Evolutionary conservation across 2,797 vertebrate genomes (phyloP), one percentile per base, ranked within the genome.

Genomic region (Tragelaphus eurycerus): DNA sequence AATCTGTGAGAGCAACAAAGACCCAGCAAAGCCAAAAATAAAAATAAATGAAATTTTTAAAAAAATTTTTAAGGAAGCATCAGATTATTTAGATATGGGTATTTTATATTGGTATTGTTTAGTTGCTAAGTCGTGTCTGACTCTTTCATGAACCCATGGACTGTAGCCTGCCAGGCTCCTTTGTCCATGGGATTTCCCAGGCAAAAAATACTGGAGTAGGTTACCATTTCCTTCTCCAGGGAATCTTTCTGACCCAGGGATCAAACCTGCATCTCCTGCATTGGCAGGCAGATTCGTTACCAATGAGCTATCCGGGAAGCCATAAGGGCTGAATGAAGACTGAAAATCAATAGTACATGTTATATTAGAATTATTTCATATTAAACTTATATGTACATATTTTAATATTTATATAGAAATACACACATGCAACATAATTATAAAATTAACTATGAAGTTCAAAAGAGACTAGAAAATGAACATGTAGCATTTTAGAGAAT

Each of bases 391-490:
- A 34, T 29, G 29, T 48, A 57, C 34, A 17, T 59, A 27, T 85
- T 29, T 46, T 46, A 71, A 54, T 86, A 60, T n/a, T n/a, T 85
- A 89, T 38, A 86, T 38, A 52, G 25, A 87, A 62, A 90, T 54
- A 79, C 23, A 48, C 25, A 48, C 16, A 76, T 13, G n/a, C 3
- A 86, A 23, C n/a, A 60, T 52, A 43, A 55, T 57, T 60, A 82
- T 64, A 64, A 94, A 94, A 85, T 87, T 92, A 82, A 90, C 78
- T 90, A 14, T 89, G 6, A 87, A 57, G n/a, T 87, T 96, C 25
- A 83, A 92, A 71, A 85, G 31, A 50, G 27, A 84, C 64, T 7
- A 52, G 48, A 54, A 60, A 84, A 87, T 34, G 19, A 55, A 89
- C 29, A 79, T 3, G 59, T 54, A 46, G 54, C 2, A 16, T 50